These are phyloP conservation scores for Budorcas taxicolor DNA, from an alignment of 2,113 vertebrate genomes.

Conservation along the genomic window DNA sequence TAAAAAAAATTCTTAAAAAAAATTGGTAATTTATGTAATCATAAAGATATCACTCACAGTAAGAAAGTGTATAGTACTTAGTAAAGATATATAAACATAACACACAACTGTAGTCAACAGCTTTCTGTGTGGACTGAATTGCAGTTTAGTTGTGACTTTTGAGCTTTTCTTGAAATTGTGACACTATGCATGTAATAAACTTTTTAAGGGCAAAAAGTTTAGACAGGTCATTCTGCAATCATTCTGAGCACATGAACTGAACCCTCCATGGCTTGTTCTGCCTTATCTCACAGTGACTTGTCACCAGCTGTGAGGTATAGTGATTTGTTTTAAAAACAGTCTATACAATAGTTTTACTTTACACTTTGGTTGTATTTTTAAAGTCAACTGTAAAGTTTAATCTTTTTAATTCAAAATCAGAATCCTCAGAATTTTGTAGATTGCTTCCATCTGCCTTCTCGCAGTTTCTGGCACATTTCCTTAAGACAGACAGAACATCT, in stretches of 20 bases:
- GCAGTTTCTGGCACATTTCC: neutral
- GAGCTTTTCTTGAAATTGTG: neutral
- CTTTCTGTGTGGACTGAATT: neutral
- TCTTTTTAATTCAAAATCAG: constrained; percentile 14
- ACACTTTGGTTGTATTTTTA: neutral
- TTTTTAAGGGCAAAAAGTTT: neutral
- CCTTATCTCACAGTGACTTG: neutral
- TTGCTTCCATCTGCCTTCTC: neutral
- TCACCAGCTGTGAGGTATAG: neutral
- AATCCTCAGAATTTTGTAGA: neutral
- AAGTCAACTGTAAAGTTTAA: neutral
- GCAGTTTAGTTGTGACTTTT: neutral
- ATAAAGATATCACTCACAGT: neutral
- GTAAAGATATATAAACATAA: neutral
- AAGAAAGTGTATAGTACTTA: neutral
- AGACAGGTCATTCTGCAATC: neutral
- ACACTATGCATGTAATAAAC: neutral
- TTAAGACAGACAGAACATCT: neutral
- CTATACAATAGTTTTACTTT: neutral
- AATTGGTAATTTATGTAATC: neutral
- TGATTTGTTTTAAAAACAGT: neutral
- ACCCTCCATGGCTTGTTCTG: too few relatives aligned
- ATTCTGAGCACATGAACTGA: neutral
- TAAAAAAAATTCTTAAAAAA: neutral
- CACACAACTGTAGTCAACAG: neutral